phyloP scores from a whole-genome alignment of 2,113 vertebrate genomes.

The Greenwoodochromis staneri region DNA sequence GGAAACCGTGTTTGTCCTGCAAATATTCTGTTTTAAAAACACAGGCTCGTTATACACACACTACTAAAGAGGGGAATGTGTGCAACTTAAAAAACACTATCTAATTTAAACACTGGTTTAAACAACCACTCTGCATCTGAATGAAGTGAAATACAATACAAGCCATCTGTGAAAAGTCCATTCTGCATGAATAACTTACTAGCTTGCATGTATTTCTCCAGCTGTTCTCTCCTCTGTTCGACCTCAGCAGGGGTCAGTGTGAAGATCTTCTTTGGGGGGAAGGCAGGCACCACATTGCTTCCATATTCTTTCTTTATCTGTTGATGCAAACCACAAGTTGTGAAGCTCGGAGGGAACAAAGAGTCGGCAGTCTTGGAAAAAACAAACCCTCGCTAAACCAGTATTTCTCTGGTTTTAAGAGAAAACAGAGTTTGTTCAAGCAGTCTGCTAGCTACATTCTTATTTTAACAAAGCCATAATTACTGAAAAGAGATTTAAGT shows the following conservation, averaged over 20 bases:
- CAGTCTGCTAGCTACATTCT: not conserved
- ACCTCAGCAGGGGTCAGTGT: constrained; percentile 91
- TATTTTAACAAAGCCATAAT: not conserved
- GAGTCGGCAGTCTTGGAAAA: not conserved
- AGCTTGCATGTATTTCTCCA: constrained; percentile 99
- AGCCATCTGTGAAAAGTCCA: not conserved
- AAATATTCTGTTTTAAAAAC: not conserved
- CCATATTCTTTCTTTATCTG: constrained; percentile 96
- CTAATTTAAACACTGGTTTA: not conserved
- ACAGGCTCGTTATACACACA: not conserved
- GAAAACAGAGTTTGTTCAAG: not conserved
- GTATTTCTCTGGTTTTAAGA: not conserved
- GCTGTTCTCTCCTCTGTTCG: constrained; percentile 91
- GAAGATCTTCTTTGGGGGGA: constrained; percentile 98
- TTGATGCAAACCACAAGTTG: not conserved
- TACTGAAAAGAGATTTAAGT: not conserved
- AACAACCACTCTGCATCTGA: not conserved
- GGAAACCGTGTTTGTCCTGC: not conserved
- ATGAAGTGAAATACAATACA: constrained; percentile 1
- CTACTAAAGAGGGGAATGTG: not conserved
- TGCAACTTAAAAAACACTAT: not conserved
- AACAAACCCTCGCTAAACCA: not conserved
- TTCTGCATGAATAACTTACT: constrained; percentile 72
- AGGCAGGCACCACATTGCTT: constrained; percentile 86
- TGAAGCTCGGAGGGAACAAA: not conserved